Conservation (phyloP, 2,797 vertebrate species). For the Salmo trutta region DNA sequence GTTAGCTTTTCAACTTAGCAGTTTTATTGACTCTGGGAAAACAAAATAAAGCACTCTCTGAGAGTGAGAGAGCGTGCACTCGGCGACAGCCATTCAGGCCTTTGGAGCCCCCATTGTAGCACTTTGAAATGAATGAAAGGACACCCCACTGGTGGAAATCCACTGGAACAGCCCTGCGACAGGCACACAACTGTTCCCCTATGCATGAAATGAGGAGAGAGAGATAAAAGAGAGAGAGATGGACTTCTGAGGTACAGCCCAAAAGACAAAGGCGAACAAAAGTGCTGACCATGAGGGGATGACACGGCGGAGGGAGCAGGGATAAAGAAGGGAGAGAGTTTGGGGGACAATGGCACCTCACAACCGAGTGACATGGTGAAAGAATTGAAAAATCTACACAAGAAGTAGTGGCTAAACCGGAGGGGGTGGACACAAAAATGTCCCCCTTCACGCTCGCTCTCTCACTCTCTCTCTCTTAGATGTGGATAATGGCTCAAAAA, state of each 20-base stretch:
- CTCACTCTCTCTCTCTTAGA: constrained; percentile 65
- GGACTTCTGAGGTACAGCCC: constrained; percentile 98
- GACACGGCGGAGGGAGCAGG: constrained; percentile 89
- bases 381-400: constrained; percentile 99
- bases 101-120: constrained; percentile 90
- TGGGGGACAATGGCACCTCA: constrained; percentile 87
- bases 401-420: constrained; percentile 77
- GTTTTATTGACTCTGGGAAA: constrained; percentile 99
- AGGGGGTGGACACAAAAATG: constrained; percentile 18
- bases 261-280: constrained; percentile 99
- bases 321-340: constrained; percentile 75
- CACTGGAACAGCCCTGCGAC: constrained; percentile 99
- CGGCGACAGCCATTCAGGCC: constrained; percentile 96
- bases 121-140: constrained; percentile 97
- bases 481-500: constrained; percentile 54
- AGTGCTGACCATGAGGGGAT: constrained; percentile 99
- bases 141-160: constrained; percentile 99
- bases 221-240: constrained; percentile 96
- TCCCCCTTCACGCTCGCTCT: constrained; percentile 54
- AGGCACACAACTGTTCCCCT: constrained; percentile 99
- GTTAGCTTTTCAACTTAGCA: constrained; percentile 90
- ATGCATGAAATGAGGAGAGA: constrained; percentile 93
- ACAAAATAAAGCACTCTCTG: constrained; percentile 98
- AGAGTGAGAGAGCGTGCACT: constrained; percentile 94
- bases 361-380: constrained; percentile 91